Percentiles rank a stretch among this genome's conserved stretches.
phyloP scores from a whole-genome alignment of 2,113 vertebrate species.

The Hymenochirus boettgeri region DNA sequence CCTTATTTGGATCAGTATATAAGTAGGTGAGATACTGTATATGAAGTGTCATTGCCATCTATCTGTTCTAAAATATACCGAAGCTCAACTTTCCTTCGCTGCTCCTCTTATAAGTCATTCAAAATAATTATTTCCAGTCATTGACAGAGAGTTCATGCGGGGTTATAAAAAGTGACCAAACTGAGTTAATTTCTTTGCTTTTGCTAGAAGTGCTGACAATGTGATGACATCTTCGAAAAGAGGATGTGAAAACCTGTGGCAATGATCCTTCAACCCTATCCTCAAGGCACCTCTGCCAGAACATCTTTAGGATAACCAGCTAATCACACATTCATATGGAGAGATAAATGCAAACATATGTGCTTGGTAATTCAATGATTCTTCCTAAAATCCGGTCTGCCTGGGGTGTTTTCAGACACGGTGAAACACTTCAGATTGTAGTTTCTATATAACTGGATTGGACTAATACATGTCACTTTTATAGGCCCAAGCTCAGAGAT shows the following conservation, averaged over 20 bases:
- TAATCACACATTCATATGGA: constrained; percentile 5
- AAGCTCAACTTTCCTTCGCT: no score
- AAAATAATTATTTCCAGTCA: constrained; percentile 2
- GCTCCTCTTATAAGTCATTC: background rate
- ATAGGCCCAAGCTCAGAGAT: no score
- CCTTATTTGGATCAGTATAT: no score
- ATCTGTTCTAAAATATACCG: no score
- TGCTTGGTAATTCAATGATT: background rate
- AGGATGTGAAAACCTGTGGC: constrained; percentile 25
- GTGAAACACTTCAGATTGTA: constrained; percentile 1
- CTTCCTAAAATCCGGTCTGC: background rate
- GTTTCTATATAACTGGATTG: no score
- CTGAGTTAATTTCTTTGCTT: background rate
- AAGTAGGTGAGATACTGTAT: no score
- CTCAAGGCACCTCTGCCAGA: constrained; percentile 23
- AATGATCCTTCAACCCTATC: constrained; percentile 5
- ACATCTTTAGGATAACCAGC: constrained; percentile 15
- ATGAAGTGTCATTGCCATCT: no score
- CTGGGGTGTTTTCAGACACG: background rate
- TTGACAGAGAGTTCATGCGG: constrained; percentile 23
- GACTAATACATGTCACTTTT: background rate
- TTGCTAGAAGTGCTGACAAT: constrained; percentile 28
- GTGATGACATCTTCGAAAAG: constrained; percentile 31
- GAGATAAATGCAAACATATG: constrained; percentile 17
- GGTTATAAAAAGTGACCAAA: constrained; percentile 34